Conservation (phyloP, 30 jellyfish, hydroid and myxozoan genomes). For the Pseudorhiza aurosa region DNA sequence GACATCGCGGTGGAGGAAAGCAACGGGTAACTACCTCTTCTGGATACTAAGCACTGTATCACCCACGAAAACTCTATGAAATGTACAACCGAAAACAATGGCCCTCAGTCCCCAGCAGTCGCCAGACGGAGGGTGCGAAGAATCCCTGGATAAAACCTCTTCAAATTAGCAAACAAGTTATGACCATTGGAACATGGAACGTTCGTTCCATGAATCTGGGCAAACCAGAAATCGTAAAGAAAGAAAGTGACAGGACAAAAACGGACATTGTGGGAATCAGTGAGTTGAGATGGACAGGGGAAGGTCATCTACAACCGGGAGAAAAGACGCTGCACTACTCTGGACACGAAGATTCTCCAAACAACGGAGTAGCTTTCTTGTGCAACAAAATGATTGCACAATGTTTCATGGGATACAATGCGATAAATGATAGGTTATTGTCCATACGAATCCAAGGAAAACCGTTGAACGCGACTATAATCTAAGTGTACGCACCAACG, state of each 20-base stretch:
- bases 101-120: too few species aligned
- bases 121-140: too few species aligned
- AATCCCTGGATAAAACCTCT: too few species aligned
- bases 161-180: too few species aligned
- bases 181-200: neutral
- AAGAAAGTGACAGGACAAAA: neutral
- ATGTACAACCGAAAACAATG: too few species aligned
- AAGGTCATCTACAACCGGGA: neutral
- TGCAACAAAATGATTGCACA: neutral
- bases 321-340: neutral
- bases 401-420: neutral
- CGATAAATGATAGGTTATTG: neutral
- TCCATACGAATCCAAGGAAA: neutral
- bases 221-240: neutral
- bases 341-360: neutral
- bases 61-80: too few species aligned
- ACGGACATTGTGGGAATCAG: neutral
- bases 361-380: neutral
- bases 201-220: neutral
- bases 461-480: neutral
- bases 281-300: neutral
- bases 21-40: too few species aligned
- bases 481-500: neutral
- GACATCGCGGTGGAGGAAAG: too few species aligned
- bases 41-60: too few species aligned